Conservation (phyloP, 2,797 vertebrate species). For the Schizopygopsis pylzovi region DNA sequence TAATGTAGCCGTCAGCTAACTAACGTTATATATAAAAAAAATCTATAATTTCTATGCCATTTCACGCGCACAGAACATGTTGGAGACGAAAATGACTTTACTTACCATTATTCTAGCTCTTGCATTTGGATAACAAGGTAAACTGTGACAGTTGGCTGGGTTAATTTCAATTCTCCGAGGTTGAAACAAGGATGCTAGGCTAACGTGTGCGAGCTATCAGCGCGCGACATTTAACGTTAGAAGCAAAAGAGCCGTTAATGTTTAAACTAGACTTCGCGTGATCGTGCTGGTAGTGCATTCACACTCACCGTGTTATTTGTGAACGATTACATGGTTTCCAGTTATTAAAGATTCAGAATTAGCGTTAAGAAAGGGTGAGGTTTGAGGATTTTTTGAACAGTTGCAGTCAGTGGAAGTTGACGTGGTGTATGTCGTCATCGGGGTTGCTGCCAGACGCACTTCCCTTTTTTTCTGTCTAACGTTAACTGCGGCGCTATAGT, state of each 20-base stretch:
- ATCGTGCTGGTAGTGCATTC: background rate
- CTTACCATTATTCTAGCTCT: background rate
- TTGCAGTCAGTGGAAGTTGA: constrained; percentile 31
- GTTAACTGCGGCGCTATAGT: background rate
- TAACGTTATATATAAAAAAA: background rate
- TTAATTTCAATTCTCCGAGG: background rate
- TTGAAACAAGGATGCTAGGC: constrained; percentile 34
- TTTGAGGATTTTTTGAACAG: background rate
- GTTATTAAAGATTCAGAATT: no score
- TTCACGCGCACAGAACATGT: background rate
- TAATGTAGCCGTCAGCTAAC: background rate
- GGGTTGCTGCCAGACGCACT: background rate
- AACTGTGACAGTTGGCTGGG: background rate
- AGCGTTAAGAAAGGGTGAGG: background rate
- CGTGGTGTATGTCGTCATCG: constrained; percentile 27
- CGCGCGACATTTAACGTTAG: background rate
- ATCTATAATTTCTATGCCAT: background rate
- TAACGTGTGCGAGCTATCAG: constrained; percentile 17
- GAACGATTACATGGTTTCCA: constrained; percentile 41
- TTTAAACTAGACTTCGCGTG: background rate
- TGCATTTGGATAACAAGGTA: background rate
- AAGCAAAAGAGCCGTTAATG: background rate
- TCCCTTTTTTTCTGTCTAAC: background rate
- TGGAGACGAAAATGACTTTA: background rate
- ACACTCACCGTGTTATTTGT: constrained; percentile 42